These are phyloP conservation scores for Rana temporaria DNA, from an alignment of 2,113 vertebrate genomes.

Conservation along the genomic window DNA sequence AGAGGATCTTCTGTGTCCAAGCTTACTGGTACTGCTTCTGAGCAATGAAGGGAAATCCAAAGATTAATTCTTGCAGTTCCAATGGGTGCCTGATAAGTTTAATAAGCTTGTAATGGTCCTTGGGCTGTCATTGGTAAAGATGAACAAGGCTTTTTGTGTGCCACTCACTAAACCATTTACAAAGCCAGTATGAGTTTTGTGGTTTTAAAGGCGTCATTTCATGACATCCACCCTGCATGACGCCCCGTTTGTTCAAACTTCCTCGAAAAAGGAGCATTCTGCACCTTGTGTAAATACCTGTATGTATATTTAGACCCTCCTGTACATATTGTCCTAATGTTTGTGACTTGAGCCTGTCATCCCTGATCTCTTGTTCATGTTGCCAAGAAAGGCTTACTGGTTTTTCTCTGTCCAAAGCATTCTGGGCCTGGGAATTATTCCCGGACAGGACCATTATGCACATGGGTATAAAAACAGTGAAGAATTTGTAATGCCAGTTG, in stretches of 20 bases:
- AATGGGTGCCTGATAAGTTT: slow-evolving; percentile 39
- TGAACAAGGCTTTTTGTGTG: slow-evolving; percentile 12
- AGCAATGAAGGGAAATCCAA: slow-evolving; percentile 37
- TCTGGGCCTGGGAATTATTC: not conserved
- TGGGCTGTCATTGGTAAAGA: slow-evolving; percentile 2
- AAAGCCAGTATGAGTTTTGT: not conserved
- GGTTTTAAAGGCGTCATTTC: slow-evolving; percentile 46
- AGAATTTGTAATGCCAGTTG: not conserved
- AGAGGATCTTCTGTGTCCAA: slow-evolving; percentile 32
- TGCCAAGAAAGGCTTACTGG: slow-evolving; percentile 34
- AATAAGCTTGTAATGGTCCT: slow-evolving; percentile 10
- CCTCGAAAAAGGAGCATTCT: slow-evolving; percentile 35
- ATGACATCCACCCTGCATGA: slow-evolving; percentile 26
- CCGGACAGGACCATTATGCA: slow-evolving; percentile 40
- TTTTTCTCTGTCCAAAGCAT: slow-evolving; percentile 13
- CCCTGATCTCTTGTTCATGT: slow-evolving; percentile 31
- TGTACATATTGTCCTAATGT: slow-evolving; percentile 56
- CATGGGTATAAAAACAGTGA: not conserved
- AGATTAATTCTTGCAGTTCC: slow-evolving; percentile 19
- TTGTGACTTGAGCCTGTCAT: slow-evolving; percentile 20
- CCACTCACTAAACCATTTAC: slow-evolving; percentile 9
- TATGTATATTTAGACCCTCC: slow-evolving; percentile 52
- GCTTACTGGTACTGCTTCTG: slow-evolving; percentile 3
- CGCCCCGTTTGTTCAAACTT: slow-evolving; percentile 10
- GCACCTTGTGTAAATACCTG: slow-evolving; percentile 55